Evolutionary conservation across 37 sponge, comb jelly and placozoan genomes (phyloP).

Genomic region (Theonella swinhoei): DNA sequence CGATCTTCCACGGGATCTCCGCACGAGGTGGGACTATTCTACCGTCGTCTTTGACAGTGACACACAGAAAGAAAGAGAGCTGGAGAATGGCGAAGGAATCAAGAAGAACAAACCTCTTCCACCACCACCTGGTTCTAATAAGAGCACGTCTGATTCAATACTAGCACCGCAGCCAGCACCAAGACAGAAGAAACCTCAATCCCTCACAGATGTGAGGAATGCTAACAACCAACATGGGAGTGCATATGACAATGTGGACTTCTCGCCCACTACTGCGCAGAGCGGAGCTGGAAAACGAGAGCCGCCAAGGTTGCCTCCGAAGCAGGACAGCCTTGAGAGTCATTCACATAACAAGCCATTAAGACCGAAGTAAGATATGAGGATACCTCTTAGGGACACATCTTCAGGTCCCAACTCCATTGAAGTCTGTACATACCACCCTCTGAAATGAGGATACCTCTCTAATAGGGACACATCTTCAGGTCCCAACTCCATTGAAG

Average conservation of each 20-base stretch:
- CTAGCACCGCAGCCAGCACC: neutral
- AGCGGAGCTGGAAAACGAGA: neutral
- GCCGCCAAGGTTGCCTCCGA: neutral
- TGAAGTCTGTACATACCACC: too few species aligned
- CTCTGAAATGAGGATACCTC: too few species aligned
- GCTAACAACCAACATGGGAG: neutral
- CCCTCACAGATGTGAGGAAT: neutral
- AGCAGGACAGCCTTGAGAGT: too few species aligned
- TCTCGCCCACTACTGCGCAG: neutral
- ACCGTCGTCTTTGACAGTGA: conserved; percentile 11
- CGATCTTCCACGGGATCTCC: neutral
- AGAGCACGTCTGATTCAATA: neutral
- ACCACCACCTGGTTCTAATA: neutral
- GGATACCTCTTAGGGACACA: too few species aligned
- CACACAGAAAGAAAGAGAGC: neutral
- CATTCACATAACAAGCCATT: too few species aligned
- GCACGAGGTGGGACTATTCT: conserved; percentile 9
- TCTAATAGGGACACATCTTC: too few species aligned
- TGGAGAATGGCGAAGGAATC: neutral
- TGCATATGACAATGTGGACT: neutral
- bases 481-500: too few species aligned
- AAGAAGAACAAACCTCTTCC: conserved; percentile 15
- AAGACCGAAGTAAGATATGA: too few species aligned
- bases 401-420: too few species aligned
- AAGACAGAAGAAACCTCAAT: neutral